Evolutionary conservation across 2,797 vertebrate genomes (phyloP), one percentile per base, ranked within the genome.

Genomic region (Dicrostonyx torquatus): DNA sequence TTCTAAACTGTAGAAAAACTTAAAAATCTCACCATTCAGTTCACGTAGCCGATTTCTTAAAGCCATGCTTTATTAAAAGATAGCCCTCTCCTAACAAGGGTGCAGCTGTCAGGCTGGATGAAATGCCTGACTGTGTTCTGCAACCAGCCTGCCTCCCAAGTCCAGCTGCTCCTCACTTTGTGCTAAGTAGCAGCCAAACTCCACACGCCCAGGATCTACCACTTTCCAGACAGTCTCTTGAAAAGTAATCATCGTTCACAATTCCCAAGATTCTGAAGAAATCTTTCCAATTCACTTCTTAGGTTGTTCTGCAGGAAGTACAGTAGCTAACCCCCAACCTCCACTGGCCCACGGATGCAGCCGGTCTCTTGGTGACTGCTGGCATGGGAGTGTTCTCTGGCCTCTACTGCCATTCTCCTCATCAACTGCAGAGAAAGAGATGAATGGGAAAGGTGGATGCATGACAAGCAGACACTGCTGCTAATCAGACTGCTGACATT

Each of bases 401-500:
- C 26, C 77, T 72, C 91, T 26, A 34, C 53, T 55, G 73, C 80
- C 75, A 37, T 82, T 64, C 53, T 85, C 80, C 60, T 58, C n/a
- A 17, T 31, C 91, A 37, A 60, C 64, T 77, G 66, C 82, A 95
- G 86, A 90, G 91, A 96, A 95, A 95, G 66, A 94, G 93, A 97
- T 72, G 83, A 93, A 93, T 60, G 53, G 62, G 43, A 50, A 76
- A 88, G 34, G 18, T 45, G 37, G 43, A 22, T 88, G 53, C 37
- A 10, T 60, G 73, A 77, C n/a, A 68, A 89, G 87, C 45, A 93
- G 62, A 79, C n/a, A 37, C 14, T 84, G 62, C 26, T 13, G 9
- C 84, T 94, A 89, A 96, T 89, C 87, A 87, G 12, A 0, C 82
- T 45, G 43, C 90, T 88, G 96, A 96, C 95, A 96, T 94, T 96